Base-by-base conservation (phyloP, 2,113 vertebrate species). In the Tragelaphus scriptus region DNA sequence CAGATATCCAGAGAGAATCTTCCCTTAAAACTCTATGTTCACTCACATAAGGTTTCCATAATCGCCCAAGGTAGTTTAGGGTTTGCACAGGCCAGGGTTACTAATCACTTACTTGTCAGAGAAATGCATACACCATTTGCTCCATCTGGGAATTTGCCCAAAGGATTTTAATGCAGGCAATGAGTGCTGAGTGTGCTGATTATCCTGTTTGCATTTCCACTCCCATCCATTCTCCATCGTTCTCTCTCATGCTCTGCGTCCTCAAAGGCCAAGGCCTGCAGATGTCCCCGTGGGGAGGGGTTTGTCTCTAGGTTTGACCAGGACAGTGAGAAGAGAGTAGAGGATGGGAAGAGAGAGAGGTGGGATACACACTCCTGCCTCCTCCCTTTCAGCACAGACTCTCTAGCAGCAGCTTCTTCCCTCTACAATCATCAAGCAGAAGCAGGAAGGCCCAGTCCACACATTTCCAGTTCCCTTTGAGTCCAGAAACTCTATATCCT, bases 1-100 rank as follows among this genome's bases (percentile, higher is more conserved):
- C 44, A 91, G 36, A 47, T 75, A 89, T 17, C 63, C 23, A 59
- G 19, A 88, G 51, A 90, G 23, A 51, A n/a, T 58, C 68, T 56
- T 89, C 77, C 61, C 80, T 87, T 86, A 84, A 94, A 79, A 56
- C 25, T 44, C 10, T 61, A 75, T 9, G n/a, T 87, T 68, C 59
- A 1, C 51, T 56, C 82, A 80, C 16, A 86, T 25, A 53, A 4
- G 6, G 32, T 16, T 84, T 15, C 47, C 10, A 40, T 58, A 77
- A 59, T 58, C 36, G 55, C 58, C 58, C 63, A 32, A 97, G 71
- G 2, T 49, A n/a, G 23, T 3, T 3, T 58, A 4, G 13, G 40
- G 16, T 36, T 86, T 56, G 47, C 49, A 13, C 30, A 53, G 12
- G 88, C n/a, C 11, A 56, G 71, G 9, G 40, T 80, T 71, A 32